Base-by-base conservation (phyloP, 2,113 vertebrate genomes). In the Arenaria interpres region DNA sequence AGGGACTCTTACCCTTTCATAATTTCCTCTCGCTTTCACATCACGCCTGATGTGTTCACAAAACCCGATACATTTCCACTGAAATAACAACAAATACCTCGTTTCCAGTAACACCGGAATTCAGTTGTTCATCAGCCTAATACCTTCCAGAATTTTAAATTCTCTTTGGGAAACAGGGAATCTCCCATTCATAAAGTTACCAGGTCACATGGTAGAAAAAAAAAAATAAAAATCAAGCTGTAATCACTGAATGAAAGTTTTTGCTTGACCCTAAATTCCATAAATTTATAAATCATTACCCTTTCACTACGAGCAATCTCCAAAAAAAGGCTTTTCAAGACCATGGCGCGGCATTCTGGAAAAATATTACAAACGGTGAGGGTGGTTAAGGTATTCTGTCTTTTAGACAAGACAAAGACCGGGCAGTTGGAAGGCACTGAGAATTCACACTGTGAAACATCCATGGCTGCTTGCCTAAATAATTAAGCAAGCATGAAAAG, bases 401-500 rank as follows among this genome's bases (percentile, higher is more conserved):
- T 50, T 90, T 62, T 8, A 62, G 45, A 92, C 46, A 94, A 90
- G 73, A 90, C 73, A 93, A 96, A 93, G 84, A 93, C 80, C 0
- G 28, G 92, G 90, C 89, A 93, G 68, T 95, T 90, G 93, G 96
- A 97, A 91, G 39, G 4, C 5, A 0, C 84, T 82, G 94, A 78
- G 90, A 95, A 97, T 91, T 92, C 92, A 92, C 89, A 96, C 93
- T 94, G 93, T 85, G 94, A 93, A 96, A 94, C 89, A 95, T 92
- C 96, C 89, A 92, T 95, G 95, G 97, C 96, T 97, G 94, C 94
- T 85, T 95, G 97, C 95, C 95, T 97, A 96, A 97, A 97, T 96
- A 97, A 97, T 93, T 97, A 97, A 97, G 90, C 89, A 96, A 96
- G 94, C 96, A 96, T 96, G 92, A 96, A 96, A 97, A 97, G 95